Conservation (phyloP, 2,888 invertebrate genomes). For the Phortica okadai region DNA sequence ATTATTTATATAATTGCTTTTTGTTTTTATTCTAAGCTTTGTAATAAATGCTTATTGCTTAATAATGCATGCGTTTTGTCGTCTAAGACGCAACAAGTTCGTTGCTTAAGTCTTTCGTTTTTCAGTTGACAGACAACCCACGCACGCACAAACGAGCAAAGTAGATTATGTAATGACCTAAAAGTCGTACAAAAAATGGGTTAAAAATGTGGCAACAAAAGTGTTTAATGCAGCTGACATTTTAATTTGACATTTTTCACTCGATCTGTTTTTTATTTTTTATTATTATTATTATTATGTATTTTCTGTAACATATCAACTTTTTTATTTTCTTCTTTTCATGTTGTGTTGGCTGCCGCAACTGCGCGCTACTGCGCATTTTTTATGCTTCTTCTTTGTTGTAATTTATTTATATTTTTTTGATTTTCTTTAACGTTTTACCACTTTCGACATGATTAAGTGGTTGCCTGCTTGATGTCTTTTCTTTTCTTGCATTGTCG, state of each 20-base stretch:
- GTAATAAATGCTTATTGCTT: neutral
- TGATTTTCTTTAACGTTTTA: no score
- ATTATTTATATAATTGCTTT: neutral
- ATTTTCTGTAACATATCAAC: no score
- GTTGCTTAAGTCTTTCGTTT: slow-evolving; percentile 69
- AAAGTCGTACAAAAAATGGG: slow-evolving; percentile 52
- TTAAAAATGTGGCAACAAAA: slow-evolving; percentile 54
- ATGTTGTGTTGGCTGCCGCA: neutral
- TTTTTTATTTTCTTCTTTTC: neutral
- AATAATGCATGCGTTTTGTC: neutral
- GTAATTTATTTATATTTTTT: neutral
- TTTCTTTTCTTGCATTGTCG: slow-evolving; percentile 35
- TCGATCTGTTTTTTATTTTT: slow-evolving; percentile 16
- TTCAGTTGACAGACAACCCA: slow-evolving; percentile 51
- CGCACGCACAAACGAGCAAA: slow-evolving; percentile 62
- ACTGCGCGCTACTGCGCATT: neutral
- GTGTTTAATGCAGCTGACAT: slow-evolving; percentile 53
- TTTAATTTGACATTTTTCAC: slow-evolving; percentile 65
- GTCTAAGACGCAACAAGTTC: slow-evolving; percentile 47
- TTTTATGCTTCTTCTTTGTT: neutral
- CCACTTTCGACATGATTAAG: slow-evolving; percentile 55
- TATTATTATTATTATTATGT: neutral
- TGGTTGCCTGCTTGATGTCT: slow-evolving; percentile 45
- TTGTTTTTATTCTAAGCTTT: neutral
- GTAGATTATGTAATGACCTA: slow-evolving; percentile 67